These are phyloP conservation scores for Marmota flaviventris DNA, from an alignment of 2,113 vertebrate genomes.

Conservation along the genomic window DNA sequence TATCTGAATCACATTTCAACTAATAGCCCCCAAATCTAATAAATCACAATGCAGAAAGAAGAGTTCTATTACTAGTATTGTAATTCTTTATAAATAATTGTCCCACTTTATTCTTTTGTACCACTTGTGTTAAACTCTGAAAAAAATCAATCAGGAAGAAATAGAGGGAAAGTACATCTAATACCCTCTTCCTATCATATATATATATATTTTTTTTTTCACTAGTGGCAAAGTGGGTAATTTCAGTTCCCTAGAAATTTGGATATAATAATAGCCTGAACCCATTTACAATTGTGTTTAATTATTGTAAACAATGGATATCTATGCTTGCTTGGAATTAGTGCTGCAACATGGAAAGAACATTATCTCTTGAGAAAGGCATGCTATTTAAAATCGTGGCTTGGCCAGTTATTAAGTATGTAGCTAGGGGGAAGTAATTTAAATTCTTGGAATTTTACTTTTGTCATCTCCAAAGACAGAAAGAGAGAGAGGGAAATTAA, in stretches of 20 bases:
- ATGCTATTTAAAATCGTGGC: background rate
- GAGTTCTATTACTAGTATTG: background rate
- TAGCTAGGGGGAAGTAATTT: background rate
- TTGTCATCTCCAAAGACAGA: background rate
- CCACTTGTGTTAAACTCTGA: constrained; percentile 49
- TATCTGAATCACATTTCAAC: constrained; percentile 23
- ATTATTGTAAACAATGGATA: background rate
- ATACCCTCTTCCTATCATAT: background rate
- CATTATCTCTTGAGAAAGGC: background rate
- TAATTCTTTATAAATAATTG: constrained; percentile 44
- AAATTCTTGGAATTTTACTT: background rate
- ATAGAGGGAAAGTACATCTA: background rate
- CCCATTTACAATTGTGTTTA: background rate
- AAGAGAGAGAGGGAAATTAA: background rate
- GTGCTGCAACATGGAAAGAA: background rate
- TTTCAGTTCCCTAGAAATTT: background rate
- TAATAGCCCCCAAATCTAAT: background rate
- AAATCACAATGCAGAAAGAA: constrained; percentile 33
- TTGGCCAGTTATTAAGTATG: background rate
- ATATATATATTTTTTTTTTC: background rate
- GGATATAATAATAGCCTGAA: background rate
- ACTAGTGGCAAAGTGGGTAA: background rate
- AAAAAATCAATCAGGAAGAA: constrained; percentile 13
- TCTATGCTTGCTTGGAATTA: background rate
- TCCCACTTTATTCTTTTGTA: background rate